Percentiles rank a stretch among this genome's conserved stretches.
phyloP scores from a whole-genome alignment of 2,797 vertebrate species.

The Percopsis omiscomaycus region DNA sequence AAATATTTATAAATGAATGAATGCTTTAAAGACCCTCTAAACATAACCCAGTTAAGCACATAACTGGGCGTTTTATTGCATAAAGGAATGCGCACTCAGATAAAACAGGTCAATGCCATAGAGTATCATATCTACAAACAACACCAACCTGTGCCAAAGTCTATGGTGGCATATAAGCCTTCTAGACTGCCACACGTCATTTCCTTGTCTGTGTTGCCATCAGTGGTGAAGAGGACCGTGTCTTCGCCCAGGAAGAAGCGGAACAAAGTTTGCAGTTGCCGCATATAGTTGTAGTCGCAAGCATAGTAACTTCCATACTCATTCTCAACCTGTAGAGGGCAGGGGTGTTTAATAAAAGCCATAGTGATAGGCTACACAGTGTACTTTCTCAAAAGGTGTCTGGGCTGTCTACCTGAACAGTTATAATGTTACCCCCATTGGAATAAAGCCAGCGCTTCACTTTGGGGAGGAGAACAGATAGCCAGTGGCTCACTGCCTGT shows the following conservation, averaged over 20 bases:
- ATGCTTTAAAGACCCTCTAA: too few species aligned
- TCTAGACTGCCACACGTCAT: slow-evolving; percentile 87
- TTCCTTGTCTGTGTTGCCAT: slow-evolving; percentile 78
- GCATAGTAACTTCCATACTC: slow-evolving; percentile 93
- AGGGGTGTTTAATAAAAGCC: not conserved
- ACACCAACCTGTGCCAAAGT: slow-evolving; percentile 90
- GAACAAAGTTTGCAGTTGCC: slow-evolving; percentile 82
- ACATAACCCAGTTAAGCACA: too few species aligned
- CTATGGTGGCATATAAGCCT: slow-evolving; percentile 88
- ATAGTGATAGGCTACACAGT: not conserved
- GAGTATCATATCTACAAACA: not conserved
- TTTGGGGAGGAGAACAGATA: slow-evolving; percentile 86
- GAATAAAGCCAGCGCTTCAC: slow-evolving; percentile 86
- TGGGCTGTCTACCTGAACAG: slow-evolving; percentile 82
- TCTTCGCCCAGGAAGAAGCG: slow-evolving; percentile 82
- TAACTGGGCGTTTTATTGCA: too few species aligned
- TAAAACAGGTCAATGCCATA: too few species aligned
- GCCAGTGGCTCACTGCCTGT: slow-evolving; percentile 87
- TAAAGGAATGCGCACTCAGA: too few species aligned
- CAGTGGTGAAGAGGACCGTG: slow-evolving; percentile 90
- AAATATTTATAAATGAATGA: not conserved
- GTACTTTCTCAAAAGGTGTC: not conserved
- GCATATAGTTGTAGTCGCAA: slow-evolving; percentile 89
- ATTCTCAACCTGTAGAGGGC: slow-evolving; percentile 87
- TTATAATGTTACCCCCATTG: slow-evolving; percentile 93